Conservation (phyloP, 1,140 invertebrate genomes). For the Drosophila tsacasi region DNA sequence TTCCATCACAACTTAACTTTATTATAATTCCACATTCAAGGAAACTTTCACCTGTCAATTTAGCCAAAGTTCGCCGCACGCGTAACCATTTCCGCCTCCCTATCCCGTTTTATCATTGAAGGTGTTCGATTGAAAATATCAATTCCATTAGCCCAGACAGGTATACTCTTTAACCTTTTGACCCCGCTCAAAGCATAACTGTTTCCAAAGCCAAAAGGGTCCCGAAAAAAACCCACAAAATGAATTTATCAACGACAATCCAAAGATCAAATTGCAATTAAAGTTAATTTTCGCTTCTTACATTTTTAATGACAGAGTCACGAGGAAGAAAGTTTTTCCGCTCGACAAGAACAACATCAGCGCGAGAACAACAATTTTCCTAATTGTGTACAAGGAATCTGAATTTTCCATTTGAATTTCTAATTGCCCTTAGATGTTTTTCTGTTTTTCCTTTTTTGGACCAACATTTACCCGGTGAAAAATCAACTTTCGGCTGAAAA, state of each 20-base stretch:
- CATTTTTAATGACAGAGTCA: constrained; percentile 62
- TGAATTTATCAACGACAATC: constrained; percentile 41
- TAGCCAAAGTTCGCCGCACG: background rate
- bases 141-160: constrained; percentile 28
- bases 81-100: background rate
- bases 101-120: background rate
- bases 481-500: constrained; percentile 66
- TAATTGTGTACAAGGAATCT: constrained; percentile 64
- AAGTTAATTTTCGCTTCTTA: constrained; percentile 57
- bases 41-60: constrained; percentile 1
- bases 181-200: constrained; percentile 19
- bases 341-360: background rate
- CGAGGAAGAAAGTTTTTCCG: background rate
- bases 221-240: constrained; percentile 52
- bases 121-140: constrained; percentile 37
- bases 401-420: constrained; percentile 51
- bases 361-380: constrained; percentile 27
- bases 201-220: constrained; percentile 3
- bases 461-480: constrained; percentile 35
- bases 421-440: constrained; percentile 65
- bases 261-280: constrained; percentile 59
- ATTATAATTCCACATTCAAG: no score
- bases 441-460: constrained; percentile 14
- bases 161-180: constrained; percentile 34
- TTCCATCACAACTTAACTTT: background rate